Evolutionary conservation across 2,113 vertebrate species (phyloP).

Genomic region (Podarcis cretensis): DNA sequence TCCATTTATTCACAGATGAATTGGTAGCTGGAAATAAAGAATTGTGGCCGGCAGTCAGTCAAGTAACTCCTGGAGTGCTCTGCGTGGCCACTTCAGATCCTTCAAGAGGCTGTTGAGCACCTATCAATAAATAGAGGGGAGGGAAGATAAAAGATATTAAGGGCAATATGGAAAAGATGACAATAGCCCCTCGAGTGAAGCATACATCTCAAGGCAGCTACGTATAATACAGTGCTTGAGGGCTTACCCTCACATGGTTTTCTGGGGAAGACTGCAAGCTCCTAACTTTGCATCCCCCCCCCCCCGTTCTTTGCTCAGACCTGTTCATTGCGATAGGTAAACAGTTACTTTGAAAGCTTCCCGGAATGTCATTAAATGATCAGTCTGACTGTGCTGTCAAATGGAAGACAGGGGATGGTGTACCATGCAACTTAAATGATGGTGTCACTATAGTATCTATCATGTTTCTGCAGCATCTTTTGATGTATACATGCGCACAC

Average conservation of each 20-base stretch:
- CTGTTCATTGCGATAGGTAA: slow-evolving; percentile 86
- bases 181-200: slow-evolving; percentile 35
- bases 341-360: slow-evolving; percentile 85
- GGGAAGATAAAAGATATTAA: slow-evolving; percentile 30
- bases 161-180: slow-evolving; percentile 38
- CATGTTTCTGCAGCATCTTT: background rate
- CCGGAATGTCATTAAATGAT: slow-evolving; percentile 81
- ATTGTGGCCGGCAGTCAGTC: background rate
- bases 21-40: slow-evolving; percentile 17
- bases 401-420: slow-evolving; percentile 74
- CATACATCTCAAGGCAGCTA: slow-evolving; percentile 54
- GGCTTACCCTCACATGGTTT: slow-evolving; percentile 64
- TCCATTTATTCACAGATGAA: slow-evolving; percentile 4
- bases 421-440: slow-evolving; percentile 1
- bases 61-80: background rate
- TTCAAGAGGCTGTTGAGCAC: slow-evolving; percentile 15
- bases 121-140: background rate
- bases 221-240: slow-evolving; percentile 71
- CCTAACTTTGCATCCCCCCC: slow-evolving; percentile 70
- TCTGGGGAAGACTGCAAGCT: slow-evolving; percentile 72
- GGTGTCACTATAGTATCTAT: too few relatives aligned
- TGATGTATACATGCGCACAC: background rate
- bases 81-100: slow-evolving; percentile 36
- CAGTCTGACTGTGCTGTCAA: slow-evolving; percentile 82
- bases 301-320: slow-evolving; percentile 75